These are phyloP conservation scores for Oreonectes daqikongensis DNA, from an alignment of 2,797 vertebrate species.

Conservation along the genomic window DNA sequence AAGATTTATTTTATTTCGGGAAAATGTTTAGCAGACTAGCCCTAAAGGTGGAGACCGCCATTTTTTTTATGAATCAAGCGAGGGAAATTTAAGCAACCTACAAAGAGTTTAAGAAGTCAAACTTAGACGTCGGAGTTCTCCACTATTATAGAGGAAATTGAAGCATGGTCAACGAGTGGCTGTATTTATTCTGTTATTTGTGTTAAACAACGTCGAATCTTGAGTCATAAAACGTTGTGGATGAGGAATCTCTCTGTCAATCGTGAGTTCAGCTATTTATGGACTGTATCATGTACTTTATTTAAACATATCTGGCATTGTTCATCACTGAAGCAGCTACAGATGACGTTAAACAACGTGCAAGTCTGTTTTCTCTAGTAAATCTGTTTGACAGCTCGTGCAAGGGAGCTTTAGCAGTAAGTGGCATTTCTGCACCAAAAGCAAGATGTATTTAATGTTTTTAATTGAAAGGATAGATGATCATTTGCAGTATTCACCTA, in stretches of 20 bases:
- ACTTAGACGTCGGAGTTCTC: neutral
- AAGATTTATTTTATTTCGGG: neutral
- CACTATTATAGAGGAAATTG: neutral
- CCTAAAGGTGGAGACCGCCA: conserved; percentile 53
- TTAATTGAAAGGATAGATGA: too few species aligned
- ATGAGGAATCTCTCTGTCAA: neutral
- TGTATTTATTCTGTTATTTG: neutral
- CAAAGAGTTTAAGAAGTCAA: conserved; percentile 32
- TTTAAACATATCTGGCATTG: neutral
- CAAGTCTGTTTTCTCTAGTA: neutral
- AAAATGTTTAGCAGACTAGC: neutral
- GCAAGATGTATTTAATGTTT: too few species aligned
- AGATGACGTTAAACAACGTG: neutral
- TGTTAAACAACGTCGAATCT: neutral
- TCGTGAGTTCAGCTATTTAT: neutral
- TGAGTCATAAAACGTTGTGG: neutral
- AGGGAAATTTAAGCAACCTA: conserved; percentile 55
- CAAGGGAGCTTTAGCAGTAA: neutral
- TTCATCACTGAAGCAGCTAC: neutral
- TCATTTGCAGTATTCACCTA: too few species aligned
- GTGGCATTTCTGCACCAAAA: neutral
- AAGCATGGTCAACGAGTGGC: neutral
- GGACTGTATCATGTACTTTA: neutral
- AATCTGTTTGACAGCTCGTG: neutral
- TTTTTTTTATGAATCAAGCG: conserved; percentile 55